Conservation (phyloP, 2,888 invertebrate genomes). For the Polydesmus complanatus region DNA sequence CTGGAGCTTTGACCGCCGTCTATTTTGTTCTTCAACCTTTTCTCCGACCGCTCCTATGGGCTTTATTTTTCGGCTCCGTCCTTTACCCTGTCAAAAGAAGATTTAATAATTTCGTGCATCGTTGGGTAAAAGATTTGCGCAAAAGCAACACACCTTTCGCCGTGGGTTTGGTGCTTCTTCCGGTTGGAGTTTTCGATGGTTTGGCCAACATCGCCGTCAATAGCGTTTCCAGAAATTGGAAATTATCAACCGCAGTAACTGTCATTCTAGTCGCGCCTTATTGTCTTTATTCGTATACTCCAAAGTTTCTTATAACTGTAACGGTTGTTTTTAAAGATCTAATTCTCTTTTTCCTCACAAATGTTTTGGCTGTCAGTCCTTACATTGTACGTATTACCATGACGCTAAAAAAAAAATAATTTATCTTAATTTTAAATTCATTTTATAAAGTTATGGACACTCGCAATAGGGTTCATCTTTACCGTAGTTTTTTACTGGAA, state of each 20-base stretch:
- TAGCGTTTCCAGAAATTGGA: slow-evolving; percentile 52
- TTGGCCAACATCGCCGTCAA: slow-evolving; percentile 59
- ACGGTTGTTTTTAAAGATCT: slow-evolving; percentile 22
- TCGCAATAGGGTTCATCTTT: slow-evolving; percentile 53
- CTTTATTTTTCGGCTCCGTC: slow-evolving; percentile 87
- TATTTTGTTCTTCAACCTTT: slow-evolving; percentile 81
- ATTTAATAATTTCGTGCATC: slow-evolving; percentile 55
- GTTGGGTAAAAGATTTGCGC: slow-evolving; percentile 48
- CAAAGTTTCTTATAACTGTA: slow-evolving; percentile 23
- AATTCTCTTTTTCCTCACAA: slow-evolving; percentile 20
- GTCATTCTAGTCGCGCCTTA: slow-evolving; percentile 39
- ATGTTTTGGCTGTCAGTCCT: neutral
- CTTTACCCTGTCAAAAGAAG: slow-evolving; percentile 86
- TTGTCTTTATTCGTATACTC: slow-evolving; percentile 56
- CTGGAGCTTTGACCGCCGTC: slow-evolving; percentile 57
- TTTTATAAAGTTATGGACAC: too few species aligned
- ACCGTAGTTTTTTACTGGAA: slow-evolving; percentile 61
- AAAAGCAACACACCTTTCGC: slow-evolving; percentile 35
- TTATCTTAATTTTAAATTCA: too few species aligned
- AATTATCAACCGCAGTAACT: slow-evolving; percentile 40
- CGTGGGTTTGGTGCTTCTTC: slow-evolving; percentile 37
- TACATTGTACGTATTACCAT: neutral
- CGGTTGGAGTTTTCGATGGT: slow-evolving; percentile 59
- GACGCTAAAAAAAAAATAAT: neutral
- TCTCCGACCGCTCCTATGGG: slow-evolving; percentile 88